phyloP scores from a whole-genome alignment of 1,140 invertebrate species.

The Dufourea novaeangliae region DNA sequence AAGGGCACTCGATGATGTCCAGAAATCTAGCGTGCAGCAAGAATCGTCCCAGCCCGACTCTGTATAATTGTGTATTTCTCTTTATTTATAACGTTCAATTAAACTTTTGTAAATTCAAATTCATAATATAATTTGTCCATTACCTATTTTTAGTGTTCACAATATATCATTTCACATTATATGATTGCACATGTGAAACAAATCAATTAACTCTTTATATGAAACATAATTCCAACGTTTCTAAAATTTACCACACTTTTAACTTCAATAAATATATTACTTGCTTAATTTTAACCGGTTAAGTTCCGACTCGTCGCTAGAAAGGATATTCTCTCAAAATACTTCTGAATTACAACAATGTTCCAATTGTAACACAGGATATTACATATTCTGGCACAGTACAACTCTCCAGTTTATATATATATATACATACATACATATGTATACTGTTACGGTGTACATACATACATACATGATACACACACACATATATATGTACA shows the following conservation, averaged over 20 bases:
- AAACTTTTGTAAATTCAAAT: conserved; percentile 66
- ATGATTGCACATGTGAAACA: conserved; percentile 64
- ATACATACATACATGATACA: too few species aligned
- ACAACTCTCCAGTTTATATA: conserved; percentile 29
- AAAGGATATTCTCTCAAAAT: conserved; percentile 55
- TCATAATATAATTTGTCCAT: conserved; percentile 60
- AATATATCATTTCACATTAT: conserved; percentile 62
- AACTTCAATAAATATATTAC: conserved; percentile 67
- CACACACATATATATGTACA: conserved; percentile 21
- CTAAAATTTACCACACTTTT: conserved; percentile 67
- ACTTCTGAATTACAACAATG: conserved; percentile 49
- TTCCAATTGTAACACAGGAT: conserved; percentile 48
- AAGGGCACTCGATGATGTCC: too few species aligned
- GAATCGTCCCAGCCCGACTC: conserved; percentile 9
- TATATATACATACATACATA: conserved; percentile 6
- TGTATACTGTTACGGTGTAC: too few species aligned
- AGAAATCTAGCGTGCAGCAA: conserved; percentile 7
- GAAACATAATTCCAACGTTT: conserved; percentile 65
- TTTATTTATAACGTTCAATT: conserved; percentile 67
- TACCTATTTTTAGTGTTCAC: conserved; percentile 61
- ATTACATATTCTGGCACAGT: conserved; percentile 37
- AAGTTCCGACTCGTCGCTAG: conserved; percentile 60
- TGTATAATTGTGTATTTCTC: conserved; percentile 63
- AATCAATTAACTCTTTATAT: conserved; percentile 58
- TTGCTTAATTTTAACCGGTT: conserved; percentile 64